These are phyloP conservation scores for Pipa parva DNA, from an alignment of 2,113 vertebrate genomes.

Conservation along the genomic window DNA sequence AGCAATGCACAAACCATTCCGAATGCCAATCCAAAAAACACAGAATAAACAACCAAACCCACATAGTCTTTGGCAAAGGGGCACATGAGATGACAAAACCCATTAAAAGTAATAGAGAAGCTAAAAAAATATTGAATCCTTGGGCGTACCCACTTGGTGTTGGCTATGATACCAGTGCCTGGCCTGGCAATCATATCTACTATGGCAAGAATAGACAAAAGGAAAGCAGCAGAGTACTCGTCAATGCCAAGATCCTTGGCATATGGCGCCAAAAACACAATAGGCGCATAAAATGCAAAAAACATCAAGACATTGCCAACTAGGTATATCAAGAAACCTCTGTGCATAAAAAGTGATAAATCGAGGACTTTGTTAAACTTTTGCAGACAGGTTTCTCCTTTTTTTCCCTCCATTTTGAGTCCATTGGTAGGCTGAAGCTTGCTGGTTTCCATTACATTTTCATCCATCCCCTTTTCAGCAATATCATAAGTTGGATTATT, in stretches of 20 bases:
- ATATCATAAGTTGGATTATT: constrained; percentile 14
- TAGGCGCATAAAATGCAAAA: constrained; percentile 71
- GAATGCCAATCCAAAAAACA: constrained; percentile 66
- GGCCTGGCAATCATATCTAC: constrained; percentile 74
- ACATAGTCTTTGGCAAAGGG: constrained; percentile 61
- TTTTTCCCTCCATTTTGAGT: constrained; percentile 25
- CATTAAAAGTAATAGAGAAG: constrained; percentile 68
- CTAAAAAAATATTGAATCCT: constrained; percentile 74
- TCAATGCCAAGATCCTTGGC: constrained; percentile 67
- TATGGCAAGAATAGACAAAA: constrained; percentile 67
- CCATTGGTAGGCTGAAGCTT: background rate
- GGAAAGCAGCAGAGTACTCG: constrained; percentile 67
- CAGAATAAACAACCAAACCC: constrained; percentile 54
- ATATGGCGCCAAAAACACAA: constrained; percentile 72
- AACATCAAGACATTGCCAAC: constrained; percentile 71
- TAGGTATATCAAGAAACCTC: constrained; percentile 76
- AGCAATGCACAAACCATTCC: constrained; percentile 74
- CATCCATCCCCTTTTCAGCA: constrained; percentile 17
- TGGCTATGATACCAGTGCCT: constrained; percentile 64
- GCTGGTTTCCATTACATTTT: constrained; percentile 10
- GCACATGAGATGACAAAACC: constrained; percentile 71
- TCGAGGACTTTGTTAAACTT: constrained; percentile 62
- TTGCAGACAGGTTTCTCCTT: constrained; percentile 47
- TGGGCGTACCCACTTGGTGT: constrained; percentile 65
- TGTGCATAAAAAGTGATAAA: constrained; percentile 72